Evolutionary conservation across 1,140 invertebrate genomes (phyloP).

Genomic region (Drosophila funebris): DNA sequence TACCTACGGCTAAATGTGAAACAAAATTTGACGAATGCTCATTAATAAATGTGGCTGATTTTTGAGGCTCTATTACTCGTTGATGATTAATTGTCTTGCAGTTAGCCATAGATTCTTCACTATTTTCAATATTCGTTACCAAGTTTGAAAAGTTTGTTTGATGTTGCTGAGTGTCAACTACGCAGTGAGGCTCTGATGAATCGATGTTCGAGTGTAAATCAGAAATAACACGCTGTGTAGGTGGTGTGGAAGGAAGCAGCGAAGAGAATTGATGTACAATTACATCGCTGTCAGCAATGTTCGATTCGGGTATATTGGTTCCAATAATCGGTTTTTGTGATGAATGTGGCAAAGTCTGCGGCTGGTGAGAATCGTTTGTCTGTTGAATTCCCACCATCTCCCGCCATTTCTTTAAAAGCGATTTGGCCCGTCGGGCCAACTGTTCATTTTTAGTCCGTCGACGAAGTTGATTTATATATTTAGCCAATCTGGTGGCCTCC

Average conservation of each 20-base stretch:
- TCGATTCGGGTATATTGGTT: not conserved
- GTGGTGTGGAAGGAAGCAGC: slow-evolving; percentile 50
- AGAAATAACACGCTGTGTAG: slow-evolving; percentile 22
- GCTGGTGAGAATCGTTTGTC: slow-evolving; percentile 45
- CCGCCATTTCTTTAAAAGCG: slow-evolving; percentile 95
- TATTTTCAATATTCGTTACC: slow-evolving; percentile 37
- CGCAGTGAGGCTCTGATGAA: slow-evolving; percentile 24
- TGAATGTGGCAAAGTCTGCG: slow-evolving; percentile 1
- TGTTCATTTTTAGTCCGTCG: slow-evolving; percentile 91
- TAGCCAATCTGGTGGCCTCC: slow-evolving; percentile 96
- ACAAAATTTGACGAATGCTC: slow-evolving; percentile 54
- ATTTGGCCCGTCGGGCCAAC: slow-evolving; percentile 94
- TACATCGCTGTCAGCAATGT: slow-evolving; percentile 11
- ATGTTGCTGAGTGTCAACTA: too few species aligned
- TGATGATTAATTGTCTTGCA: slow-evolving; percentile 10
- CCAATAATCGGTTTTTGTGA: slow-evolving; percentile 10
- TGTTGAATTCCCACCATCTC: slow-evolving; percentile 86
- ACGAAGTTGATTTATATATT: slow-evolving; percentile 95
- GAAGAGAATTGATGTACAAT: not conserved
- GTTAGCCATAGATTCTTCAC: slow-evolving; percentile 17
- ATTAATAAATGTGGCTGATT: slow-evolving; percentile 21
- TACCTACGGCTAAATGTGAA: slow-evolving; percentile 55
- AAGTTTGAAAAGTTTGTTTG: slow-evolving; percentile 54
- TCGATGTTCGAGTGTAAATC: slow-evolving; percentile 38
- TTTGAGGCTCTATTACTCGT: not conserved